phyloP scores from a whole-genome alignment of 2,888 invertebrate genomes.

The Acronicta alni region DNA sequence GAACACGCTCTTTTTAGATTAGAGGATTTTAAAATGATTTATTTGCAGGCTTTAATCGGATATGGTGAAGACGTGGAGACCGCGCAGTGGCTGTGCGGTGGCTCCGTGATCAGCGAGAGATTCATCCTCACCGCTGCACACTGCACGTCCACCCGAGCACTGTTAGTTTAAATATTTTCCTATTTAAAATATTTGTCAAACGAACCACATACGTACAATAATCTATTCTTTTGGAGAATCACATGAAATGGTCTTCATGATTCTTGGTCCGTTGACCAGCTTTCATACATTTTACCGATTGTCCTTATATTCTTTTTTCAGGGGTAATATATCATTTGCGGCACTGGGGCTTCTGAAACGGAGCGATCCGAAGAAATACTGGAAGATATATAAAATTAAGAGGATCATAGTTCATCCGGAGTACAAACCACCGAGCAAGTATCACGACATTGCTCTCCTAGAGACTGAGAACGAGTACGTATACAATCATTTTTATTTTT shows the following conservation, averaged over 20 bases:
- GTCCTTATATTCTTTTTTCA: conserved; percentile 17
- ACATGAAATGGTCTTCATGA: too few species aligned
- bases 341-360: conserved; percentile 45
- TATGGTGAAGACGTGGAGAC: conserved; percentile 52
- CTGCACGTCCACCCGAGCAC: conserved; percentile 57
- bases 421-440: conserved; percentile 62
- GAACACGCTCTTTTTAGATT: background rate
- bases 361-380: conserved; percentile 34
- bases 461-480: conserved; percentile 55
- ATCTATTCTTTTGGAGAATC: too few species aligned
- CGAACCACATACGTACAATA: too few species aligned
- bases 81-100: conserved; percentile 68
- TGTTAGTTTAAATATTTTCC: conserved; percentile 55
- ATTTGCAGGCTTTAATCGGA: conserved; percentile 65
- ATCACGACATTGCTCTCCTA: conserved; percentile 71
- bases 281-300: too few species aligned
- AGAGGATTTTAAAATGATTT: too few species aligned
- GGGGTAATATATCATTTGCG: conserved; percentile 48
- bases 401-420: conserved; percentile 58
- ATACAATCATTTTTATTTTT: background rate
- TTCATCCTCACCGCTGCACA: conserved; percentile 74
- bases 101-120: conserved; percentile 68
- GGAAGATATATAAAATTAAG: conserved; percentile 45
- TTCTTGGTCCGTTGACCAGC: too few species aligned
- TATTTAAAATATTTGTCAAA: background rate